These are phyloP conservation scores for Dicyrtoma fusca DNA, from an alignment of 2,888 invertebrate species.

Conservation along the genomic window DNA sequence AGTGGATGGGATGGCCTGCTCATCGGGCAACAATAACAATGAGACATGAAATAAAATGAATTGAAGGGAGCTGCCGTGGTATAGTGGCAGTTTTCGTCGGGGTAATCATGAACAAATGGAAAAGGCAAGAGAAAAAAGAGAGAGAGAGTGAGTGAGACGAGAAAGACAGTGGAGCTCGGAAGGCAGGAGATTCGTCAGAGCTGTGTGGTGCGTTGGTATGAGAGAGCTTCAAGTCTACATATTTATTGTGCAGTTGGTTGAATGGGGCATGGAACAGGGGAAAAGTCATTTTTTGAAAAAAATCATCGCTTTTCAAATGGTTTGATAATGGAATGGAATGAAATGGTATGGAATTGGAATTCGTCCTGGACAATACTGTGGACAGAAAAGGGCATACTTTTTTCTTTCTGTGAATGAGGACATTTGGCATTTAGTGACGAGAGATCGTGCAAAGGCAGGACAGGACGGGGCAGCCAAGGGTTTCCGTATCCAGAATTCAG, in stretches of 20 bases:
- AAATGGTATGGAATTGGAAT: constrained; percentile 17
- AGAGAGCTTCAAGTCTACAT: not conserved
- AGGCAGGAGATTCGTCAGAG: not conserved
- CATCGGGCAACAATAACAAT: not conserved
- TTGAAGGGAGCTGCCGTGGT: not conserved
- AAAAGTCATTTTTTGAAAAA: constrained; percentile 42
- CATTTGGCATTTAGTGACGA: not conserved
- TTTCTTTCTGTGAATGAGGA: constrained; percentile 5
- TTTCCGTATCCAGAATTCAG: too few species aligned
- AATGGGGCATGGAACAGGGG: constrained; percentile 32
- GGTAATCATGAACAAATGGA: too few species aligned
- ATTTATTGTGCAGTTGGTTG: too few species aligned
- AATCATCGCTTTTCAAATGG: constrained; percentile 32
- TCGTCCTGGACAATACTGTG: constrained; percentile 31
- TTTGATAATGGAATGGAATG: constrained; percentile 22
- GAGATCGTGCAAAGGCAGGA: too few species aligned
- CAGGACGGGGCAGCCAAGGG: too few species aligned
- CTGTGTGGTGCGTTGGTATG: not conserved
- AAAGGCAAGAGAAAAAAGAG: too few species aligned
- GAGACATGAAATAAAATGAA: constrained; percentile 12
- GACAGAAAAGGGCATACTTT: constrained; percentile 17
- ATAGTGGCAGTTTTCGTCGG: too few species aligned
- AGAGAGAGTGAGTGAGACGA: too few species aligned
- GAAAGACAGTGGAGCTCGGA: not conserved
- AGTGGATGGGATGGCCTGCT: constrained; percentile 33